Percentiles rank a stretch among this genome's conserved stretches.
phyloP scores from a whole-genome alignment of 2,113 vertebrate genomes.

The Clarias macrocephalus region DNA sequence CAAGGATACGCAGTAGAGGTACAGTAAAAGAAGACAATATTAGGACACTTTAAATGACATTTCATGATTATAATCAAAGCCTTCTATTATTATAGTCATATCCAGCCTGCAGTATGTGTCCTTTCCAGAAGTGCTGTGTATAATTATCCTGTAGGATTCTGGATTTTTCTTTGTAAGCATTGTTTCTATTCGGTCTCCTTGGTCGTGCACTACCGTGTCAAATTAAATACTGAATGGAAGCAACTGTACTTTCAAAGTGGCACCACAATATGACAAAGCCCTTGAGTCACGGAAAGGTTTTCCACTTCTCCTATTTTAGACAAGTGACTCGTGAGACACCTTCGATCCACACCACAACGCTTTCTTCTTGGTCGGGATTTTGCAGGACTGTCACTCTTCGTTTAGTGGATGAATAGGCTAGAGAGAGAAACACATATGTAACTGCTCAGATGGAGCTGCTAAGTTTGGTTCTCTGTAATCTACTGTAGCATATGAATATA shows the following conservation, averaged over 20 bases:
- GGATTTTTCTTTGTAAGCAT: conserved; percentile 52
- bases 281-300: conserved; percentile 31
- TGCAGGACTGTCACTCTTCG: conserved; percentile 32
- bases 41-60: neutral
- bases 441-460: conserved; percentile 28
- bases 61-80: conserved; percentile 39
- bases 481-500: conserved; percentile 37
- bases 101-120: neutral
- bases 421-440: conserved; percentile 46
- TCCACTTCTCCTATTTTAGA: conserved; percentile 30
- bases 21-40: neutral
- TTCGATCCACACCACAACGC: neutral
- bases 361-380: conserved; percentile 50
- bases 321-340: conserved; percentile 12
- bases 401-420: conserved; percentile 51
- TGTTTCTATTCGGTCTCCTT: conserved; percentile 45
- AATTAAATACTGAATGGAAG: conserved; percentile 43
- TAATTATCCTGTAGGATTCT: conserved; percentile 46
- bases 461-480: conserved; percentile 52
- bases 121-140: conserved; percentile 41
- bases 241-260: conserved; percentile 25
- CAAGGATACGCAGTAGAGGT: neutral
- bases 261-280: conserved; percentile 9
- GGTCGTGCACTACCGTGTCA: conserved; percentile 41
- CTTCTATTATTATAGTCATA: conserved; percentile 29